phyloP scores from a whole-genome alignment of 2,888 invertebrate genomes.

The Suillia variegata region DNA sequence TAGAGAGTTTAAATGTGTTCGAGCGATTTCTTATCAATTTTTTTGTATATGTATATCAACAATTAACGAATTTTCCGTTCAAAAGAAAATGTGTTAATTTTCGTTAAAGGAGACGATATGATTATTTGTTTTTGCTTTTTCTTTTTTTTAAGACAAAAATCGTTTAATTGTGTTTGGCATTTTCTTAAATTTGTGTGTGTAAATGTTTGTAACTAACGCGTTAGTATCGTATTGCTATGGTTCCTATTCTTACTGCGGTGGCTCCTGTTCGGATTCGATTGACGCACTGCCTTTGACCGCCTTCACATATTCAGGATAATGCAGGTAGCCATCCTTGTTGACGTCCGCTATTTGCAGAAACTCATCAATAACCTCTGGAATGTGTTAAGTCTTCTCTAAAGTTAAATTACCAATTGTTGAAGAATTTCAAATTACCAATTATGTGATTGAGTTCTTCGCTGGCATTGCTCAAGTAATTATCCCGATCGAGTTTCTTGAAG shows the following conservation, averaged over 20 bases:
- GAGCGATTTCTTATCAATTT: no score
- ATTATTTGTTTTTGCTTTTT: no score
- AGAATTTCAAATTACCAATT: conserved; percentile 40
- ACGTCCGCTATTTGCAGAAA: conserved; percentile 82
- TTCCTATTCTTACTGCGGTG: neutral
- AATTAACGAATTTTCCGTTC: no score
- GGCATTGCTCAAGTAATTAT: conserved; percentile 49
- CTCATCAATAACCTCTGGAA: conserved; percentile 81
- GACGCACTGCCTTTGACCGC: conserved; percentile 51
- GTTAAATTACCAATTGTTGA: neutral
- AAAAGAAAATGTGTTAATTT: no score
- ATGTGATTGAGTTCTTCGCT: conserved; percentile 57
- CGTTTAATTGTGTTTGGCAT: neutral
- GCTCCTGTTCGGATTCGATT: neutral
- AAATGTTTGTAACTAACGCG: neutral
- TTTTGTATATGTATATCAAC: no score
- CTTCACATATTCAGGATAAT: conserved; percentile 78
- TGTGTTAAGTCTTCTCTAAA: conserved; percentile 15
- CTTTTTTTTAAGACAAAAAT: no score
- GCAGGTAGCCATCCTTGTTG: conserved; percentile 84
- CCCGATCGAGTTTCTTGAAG: conserved; percentile 51
- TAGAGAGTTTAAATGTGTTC: no score
- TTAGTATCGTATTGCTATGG: neutral
- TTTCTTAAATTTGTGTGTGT: conserved; percentile 1
- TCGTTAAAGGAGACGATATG: no score